Evolutionary conservation across 2,797 vertebrate genomes (phyloP), one percentile per base, ranked within the genome.

Genomic region (Graptemys geographica): DNA sequence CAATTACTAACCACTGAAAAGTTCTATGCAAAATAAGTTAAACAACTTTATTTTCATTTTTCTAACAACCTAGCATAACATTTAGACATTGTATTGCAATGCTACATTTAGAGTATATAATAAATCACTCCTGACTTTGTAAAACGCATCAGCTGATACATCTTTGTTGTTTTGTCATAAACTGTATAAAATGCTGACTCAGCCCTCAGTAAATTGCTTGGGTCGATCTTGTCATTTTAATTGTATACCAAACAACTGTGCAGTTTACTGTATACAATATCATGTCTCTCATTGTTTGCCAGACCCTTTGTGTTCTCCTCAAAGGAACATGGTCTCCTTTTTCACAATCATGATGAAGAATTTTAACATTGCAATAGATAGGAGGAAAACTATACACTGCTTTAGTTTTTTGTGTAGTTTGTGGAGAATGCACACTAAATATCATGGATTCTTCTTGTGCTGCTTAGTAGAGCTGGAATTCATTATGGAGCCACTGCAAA

Each of bases 21-120:
- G 93, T 76, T 87, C 88, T 79, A 76, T 27, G 78, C 91, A 89
- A 86, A 95, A 96, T 51, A 81, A 92, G 62, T 92, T 89, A 81
- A 92, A 27, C 3, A 23, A 57, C 93, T 92, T 97, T 21, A 13
- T 57, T 96, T 94, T 97, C 84, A 95, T 95, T 93, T 89, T 93
- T 94, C 93, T 89, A 95, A 85, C 92, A 94, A 94, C 83, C 96
- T 93, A 95, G 94, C 81, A 96, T 94, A 92, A 92, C 83, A 95
- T 95, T 94, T 96, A 96, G 87, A 84, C 59, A n/a, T 25, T 37
- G 72, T n/a, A 94, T 74, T 79, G 74, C 87, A 82, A 1, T 49
- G 72, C 82, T 94, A 88, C 90, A 88, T 91, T 84, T 79, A 74
- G 9, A 56, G 57, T 15, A 5, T 44, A 6, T 82, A 89, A 94